Evolutionary conservation across 1,140 invertebrate species (phyloP), one percentile per base, ranked within the genome.

Genomic region (Schlechtendalia chinensis): DNA sequence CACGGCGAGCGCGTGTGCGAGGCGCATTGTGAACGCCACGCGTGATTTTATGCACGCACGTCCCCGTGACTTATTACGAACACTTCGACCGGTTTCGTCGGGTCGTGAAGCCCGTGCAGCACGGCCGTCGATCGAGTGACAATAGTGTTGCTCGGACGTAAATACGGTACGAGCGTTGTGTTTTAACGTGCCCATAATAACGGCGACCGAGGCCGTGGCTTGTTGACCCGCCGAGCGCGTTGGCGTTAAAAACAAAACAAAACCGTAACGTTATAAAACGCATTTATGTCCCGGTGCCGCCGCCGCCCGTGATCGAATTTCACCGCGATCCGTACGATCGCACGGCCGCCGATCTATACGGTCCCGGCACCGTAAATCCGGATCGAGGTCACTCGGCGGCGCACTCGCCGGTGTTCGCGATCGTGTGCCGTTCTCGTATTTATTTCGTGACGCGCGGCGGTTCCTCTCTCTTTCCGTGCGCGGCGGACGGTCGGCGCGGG

Each of bases 311-410:
- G 47, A 72, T 72, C 69, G 27, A 54, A 72, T 72, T 72, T 72
- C 69, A 72, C 69, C 47, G 69, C 47, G 24, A 71, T 69, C 39
- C 65, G 45, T 71, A 53, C n/a, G 45, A 6, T 10, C 24, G 22
- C 65, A 22, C 39, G 12, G 22, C 45, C 14, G 39, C 27, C 45
- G 67, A 72, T 72, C 69, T 72, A 54, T 54, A 29, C 69, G n/a
- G n/a, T n/a, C n/a, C n/a, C n/a, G n/a, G n/a, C n/a, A n/a, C 14
- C 24, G 32, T 61, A 79, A 63, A 79, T 79, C 58, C 75, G 50
- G 75, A 79, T 79, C 75, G 75, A 79, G 75, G 75, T 63, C 75
- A 79, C 45, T 79, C 32, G 74, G 32, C 32, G 8, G 54, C 74
- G 39, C 19, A 19, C 10, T 10, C 32, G 27, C n/a, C n/a, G n/a